Percentiles rank a stretch among this genome's conserved stretches.
These are phyloP conservation scores for Ophion slaviceki DNA, from an alignment of 2,888 invertebrate species.

Conservation along the genomic window DNA sequence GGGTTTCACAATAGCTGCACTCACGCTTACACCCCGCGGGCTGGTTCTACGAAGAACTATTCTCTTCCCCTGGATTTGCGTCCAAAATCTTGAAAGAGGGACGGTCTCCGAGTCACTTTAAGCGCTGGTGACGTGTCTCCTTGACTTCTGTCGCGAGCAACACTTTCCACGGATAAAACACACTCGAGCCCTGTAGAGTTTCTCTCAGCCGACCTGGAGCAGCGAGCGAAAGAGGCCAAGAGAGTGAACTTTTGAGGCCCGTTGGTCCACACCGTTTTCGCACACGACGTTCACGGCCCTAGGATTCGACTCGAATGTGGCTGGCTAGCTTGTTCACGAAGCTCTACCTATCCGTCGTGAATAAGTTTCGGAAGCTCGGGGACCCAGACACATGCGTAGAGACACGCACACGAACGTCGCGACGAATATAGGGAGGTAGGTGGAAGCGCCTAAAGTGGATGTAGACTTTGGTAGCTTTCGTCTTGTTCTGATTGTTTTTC, in stretches of 20 bases:
- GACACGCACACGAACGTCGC: neutral
- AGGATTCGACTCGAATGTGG: conserved; percentile 38
- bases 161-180: conserved; percentile 31
- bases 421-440: conserved; percentile 12
- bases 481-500: conserved; percentile 45
- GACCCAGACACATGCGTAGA: neutral
- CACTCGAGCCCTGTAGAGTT: conserved; percentile 37
- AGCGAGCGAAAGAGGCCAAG: conserved; percentile 24
- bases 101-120: neutral
- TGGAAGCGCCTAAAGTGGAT: conserved; percentile 7
- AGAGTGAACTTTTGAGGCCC: conserved; percentile 27
- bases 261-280: conserved; percentile 22
- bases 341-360: conserved; percentile 34
- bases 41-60: conserved; percentile 27
- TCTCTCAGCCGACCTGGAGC: neutral
- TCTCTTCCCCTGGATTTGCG: conserved; percentile 10
- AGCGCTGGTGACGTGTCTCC: conserved; percentile 27
- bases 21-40: neutral
- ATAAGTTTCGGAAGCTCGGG: conserved; percentile 50
- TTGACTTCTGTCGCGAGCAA: conserved; percentile 31
- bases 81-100: conserved; percentile 19
- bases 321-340: conserved; percentile 27
- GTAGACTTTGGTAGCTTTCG: conserved; percentile 40
- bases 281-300: conserved; percentile 31
- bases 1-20: conserved; percentile 29